phyloP scores from a whole-genome alignment of 2,797 vertebrate species.

The Pseudomugil tenellus region DNA sequence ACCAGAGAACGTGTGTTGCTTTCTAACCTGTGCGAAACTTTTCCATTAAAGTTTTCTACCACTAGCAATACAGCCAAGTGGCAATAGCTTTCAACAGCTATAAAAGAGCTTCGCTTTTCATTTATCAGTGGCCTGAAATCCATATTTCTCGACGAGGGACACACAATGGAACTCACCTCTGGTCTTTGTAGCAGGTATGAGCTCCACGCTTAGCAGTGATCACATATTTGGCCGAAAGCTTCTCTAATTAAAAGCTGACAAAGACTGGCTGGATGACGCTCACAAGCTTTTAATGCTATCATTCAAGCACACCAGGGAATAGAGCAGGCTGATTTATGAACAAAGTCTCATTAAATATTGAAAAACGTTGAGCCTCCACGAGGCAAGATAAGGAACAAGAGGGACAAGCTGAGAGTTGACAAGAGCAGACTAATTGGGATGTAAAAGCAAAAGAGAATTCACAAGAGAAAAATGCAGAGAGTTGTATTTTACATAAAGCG shows the following conservation, averaged over 20 bases:
- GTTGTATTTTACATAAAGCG: constrained; percentile 73
- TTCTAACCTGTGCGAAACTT: not conserved
- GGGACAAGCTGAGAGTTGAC: constrained; percentile 47
- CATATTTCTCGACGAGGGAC: constrained; percentile 5
- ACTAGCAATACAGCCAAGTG: not conserved
- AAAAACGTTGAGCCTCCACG: constrained; percentile 63
- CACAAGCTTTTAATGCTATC: constrained; percentile 48
- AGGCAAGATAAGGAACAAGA: constrained; percentile 58
- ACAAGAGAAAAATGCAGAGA: constrained; percentile 44
- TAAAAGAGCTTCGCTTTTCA: not conserved
- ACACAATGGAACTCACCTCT: not conserved
- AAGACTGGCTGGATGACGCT: constrained; percentile 39
- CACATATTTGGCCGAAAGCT: constrained; percentile 17
- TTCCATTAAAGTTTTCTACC: constrained; percentile 10
- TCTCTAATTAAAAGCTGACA: constrained; percentile 44
- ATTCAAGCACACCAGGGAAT: constrained; percentile 45
- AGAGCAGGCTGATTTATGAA: constrained; percentile 69
- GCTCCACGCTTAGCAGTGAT: constrained; percentile 19
- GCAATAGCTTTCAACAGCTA: not conserved
- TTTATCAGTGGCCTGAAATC: constrained; percentile 17
- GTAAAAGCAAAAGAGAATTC: constrained; percentile 60
- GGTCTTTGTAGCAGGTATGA: constrained; percentile 9
- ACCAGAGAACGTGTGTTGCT: not conserved
- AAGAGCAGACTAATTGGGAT: constrained; percentile 70
- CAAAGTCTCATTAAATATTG: constrained; percentile 79